phyloP scores from a whole-genome alignment of 2,113 vertebrate species.

The Spermophilus dauricus region DNA sequence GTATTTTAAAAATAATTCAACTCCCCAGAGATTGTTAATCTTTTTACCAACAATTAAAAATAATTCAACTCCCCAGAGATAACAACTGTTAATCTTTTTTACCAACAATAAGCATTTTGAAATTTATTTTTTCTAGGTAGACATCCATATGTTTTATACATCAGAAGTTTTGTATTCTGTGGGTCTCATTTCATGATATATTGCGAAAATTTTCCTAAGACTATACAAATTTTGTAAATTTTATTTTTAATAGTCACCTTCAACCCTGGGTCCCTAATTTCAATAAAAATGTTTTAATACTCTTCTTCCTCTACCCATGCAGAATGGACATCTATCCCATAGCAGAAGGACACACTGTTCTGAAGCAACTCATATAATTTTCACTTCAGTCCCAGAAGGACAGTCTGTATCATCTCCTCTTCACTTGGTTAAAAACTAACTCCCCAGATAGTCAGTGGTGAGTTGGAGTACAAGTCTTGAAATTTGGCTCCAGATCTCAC shows the following conservation, averaged over 20 bases:
- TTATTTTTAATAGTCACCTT: background rate
- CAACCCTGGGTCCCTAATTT: background rate
- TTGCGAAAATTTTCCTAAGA: slow-evolving; percentile 14
- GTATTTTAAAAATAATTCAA: background rate
- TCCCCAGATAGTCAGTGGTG: background rate
- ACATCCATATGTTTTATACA: background rate
- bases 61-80: background rate
- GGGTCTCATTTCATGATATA: background rate
- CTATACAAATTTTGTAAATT: background rate
- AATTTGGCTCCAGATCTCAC: background rate
- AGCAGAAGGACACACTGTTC: background rate
- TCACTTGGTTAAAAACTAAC: background rate
- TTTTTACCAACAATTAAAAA: background rate
- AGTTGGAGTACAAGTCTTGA: background rate
- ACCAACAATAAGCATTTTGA: slow-evolving; percentile 9
- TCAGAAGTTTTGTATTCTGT: background rate
- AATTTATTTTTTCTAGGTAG: background rate
- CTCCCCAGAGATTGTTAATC: background rate
- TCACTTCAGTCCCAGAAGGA: background rate
- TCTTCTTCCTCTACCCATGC: background rate
- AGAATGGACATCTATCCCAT: background rate
- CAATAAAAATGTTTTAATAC: background rate
- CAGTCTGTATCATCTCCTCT: background rate
- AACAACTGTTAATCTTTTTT: background rate
- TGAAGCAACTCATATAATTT: background rate